phyloP scores from a whole-genome alignment of 1,140 invertebrate species.

The Papilio xuthus region DNA sequence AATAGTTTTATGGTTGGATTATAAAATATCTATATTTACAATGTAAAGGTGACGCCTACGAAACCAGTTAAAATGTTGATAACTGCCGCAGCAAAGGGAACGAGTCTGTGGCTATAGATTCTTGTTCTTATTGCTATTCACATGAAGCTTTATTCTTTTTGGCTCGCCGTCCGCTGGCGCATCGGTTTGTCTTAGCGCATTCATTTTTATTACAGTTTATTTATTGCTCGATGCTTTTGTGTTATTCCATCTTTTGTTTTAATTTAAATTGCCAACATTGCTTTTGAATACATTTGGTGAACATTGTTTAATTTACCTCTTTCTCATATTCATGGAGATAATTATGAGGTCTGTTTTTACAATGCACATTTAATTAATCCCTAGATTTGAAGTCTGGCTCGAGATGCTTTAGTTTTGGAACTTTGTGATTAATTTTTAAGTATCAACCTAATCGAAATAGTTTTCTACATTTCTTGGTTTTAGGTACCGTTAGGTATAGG shows the following conservation, averaged over 20 bases:
- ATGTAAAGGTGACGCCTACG: conserved; percentile 28
- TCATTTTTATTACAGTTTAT: conserved; percentile 58
- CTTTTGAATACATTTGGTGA: conserved; percentile 15
- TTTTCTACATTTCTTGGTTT: not conserved
- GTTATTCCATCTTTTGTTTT: conserved; percentile 23
- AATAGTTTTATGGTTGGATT: not conserved
- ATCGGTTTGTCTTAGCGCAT: conserved; percentile 58
- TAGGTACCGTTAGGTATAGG: no score
- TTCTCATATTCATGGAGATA: not conserved
- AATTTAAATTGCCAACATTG: conserved; percentile 22
- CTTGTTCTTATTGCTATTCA: conserved; percentile 63
- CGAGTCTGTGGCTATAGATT: conserved; percentile 58
- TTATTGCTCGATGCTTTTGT: conserved; percentile 44
- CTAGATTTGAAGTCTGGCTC: not conserved
- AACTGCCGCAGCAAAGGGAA: conserved; percentile 68
- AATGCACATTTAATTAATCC: not conserved
- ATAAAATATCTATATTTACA: not conserved
- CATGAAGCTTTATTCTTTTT: conserved; percentile 64
- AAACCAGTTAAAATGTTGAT: conserved; percentile 71
- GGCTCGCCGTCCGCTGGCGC: conserved; percentile 51
- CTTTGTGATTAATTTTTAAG: not conserved
- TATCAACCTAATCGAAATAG: not conserved
- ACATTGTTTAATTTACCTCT: not conserved
- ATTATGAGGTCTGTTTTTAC: not conserved
- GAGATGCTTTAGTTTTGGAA: not conserved